Evolutionary conservation across 35 echinoderm and acorn worm species (phyloP).

Genomic region (Lytechinus pictus): DNA sequence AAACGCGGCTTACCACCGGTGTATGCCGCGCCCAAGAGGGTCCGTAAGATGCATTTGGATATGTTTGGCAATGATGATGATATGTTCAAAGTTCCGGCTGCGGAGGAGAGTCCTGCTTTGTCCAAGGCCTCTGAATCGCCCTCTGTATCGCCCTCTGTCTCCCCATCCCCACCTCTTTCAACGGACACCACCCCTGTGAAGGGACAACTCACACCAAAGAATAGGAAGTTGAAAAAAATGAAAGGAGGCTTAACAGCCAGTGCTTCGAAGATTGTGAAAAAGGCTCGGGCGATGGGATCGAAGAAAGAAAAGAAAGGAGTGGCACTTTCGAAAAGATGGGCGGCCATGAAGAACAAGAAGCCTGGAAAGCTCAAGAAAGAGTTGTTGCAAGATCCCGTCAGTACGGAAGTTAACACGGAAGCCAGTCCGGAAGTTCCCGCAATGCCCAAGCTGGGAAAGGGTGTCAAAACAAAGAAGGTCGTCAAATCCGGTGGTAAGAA

Average conservation of each 20-base stretch:
- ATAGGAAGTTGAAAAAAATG: slow-evolving; percentile 68
- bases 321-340: slow-evolving; percentile 26
- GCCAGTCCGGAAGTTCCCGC: neutral
- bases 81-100: slow-evolving; percentile 37
- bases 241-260: slow-evolving; percentile 80
- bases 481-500: slow-evolving; percentile 29
- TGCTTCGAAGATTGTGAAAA: slow-evolving; percentile 85
- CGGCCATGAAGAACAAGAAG: slow-evolving; percentile 56
- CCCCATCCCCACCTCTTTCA: slow-evolving; percentile 31
- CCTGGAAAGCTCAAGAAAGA: slow-evolving; percentile 60
- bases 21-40: slow-evolving; percentile 85
- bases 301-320: slow-evolving; percentile 75
- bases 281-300: slow-evolving; percentile 73
- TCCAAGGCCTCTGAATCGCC: slow-evolving; percentile 34
- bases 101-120: slow-evolving; percentile 40
- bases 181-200: slow-evolving; percentile 48
- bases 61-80: slow-evolving; percentile 38
- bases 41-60: slow-evolving; percentile 51
- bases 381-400: slow-evolving; percentile 30
- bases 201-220: slow-evolving; percentile 49
- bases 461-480: slow-evolving; percentile 56
- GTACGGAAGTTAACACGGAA: neutral
- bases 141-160: slow-evolving; percentile 37
- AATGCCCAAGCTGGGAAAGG: slow-evolving; percentile 38
- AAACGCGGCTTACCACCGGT: slow-evolving; percentile 90